Evolutionary conservation across 1,140 invertebrate genomes (phyloP), one percentile per base, ranked within the genome.

Genomic region (Drosophila tsacasi): DNA sequence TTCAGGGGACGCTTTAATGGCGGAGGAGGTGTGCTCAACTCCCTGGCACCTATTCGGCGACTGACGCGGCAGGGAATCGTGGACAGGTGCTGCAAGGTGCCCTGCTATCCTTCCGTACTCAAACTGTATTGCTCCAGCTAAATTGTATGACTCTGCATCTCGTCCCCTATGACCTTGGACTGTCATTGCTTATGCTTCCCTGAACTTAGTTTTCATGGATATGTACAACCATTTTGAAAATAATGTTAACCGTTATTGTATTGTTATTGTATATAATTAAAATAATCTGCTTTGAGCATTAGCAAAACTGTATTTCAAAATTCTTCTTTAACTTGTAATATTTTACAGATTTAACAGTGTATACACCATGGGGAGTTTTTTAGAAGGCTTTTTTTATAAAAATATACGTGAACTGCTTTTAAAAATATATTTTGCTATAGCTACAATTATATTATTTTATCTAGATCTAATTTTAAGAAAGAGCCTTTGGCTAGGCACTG

Each of bases 61-160:
- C 21, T 12, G 21, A 39, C 35, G 21, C 54, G 54, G 9, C 35
- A 39, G 54, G 54, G 54, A n/a, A 57, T 57, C 1, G 54, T 57
- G 21, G 54, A 57, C 21, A 39, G 35, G 21, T 57, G 54, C 54
- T 57, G 54, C 54, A 39, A n/a, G n/a, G n/a, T n/a, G n/a, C n/a
- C n/a, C n/a, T n/a, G n/a, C n/a, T n/a, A n/a, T n/a, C n/a, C n/a
- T n/a, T n/a, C n/a, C n/a, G n/a, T n/a, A n/a, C n/a, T n/a, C n/a
- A n/a, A n/a, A n/a, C n/a, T n/a, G n/a, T n/a, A n/a, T n/a, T n/a
- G n/a, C n/a, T n/a, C n/a, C n/a, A n/a, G n/a, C n/a, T 57, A 57
- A 57, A 2, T 39, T 15, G 9, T 15, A 25, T 2, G 8, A 21
- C 15, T 23, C 8, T 17, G 32, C 19, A 37, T 17, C 8, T 37